A percentile compares a stretch with the other conserved stretches of the same genome.
phyloP scores from a whole-genome alignment of 2,888 invertebrate genomes.

The Anagyrus pseudococci region DNA sequence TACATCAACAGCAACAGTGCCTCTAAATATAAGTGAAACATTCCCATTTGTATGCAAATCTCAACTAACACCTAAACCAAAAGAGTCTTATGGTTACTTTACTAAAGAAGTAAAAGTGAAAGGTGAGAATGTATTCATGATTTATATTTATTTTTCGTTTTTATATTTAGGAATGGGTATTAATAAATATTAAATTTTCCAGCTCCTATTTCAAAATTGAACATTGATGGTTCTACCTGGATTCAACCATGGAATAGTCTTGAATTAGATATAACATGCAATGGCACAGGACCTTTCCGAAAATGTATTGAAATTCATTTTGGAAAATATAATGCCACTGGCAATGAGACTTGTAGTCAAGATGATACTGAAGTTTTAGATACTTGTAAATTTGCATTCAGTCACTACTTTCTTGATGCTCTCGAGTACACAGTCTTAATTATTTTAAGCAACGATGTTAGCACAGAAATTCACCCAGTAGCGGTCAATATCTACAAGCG shows the following conservation, averaged over 20 bases:
- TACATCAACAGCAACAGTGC: constrained; percentile 28
- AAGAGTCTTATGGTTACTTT: constrained; percentile 79
- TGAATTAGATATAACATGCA: constrained; percentile 73
- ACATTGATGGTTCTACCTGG: constrained; percentile 81
- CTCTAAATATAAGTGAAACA: constrained; percentile 48
- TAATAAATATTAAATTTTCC: constrained; percentile 2
- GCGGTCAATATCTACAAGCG: constrained; percentile 86
- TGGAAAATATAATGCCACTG: constrained; percentile 75
- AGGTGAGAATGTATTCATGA: constrained; percentile 67
- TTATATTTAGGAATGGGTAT: constrained; percentile 12
- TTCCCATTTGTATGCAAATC: constrained; percentile 68
- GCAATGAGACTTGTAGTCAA: constrained; percentile 75
- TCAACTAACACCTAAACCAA: constrained; percentile 69
- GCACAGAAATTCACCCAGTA: constrained; percentile 72
- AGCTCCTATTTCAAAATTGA: constrained; percentile 77
- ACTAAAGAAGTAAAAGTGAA: constrained; percentile 70
- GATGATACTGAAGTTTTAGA: constrained; percentile 53
- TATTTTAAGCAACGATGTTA: constrained; percentile 79
- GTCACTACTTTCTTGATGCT: constrained; percentile 74
- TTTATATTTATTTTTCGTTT: constrained; percentile 9
- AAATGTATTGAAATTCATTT: constrained; percentile 73
- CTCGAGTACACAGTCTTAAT: constrained; percentile 79
- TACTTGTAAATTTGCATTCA: constrained; percentile 70
- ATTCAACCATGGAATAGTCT: constrained; percentile 81
- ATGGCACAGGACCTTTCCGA: constrained; percentile 76